Evolutionary conservation across 2,888 invertebrate species (phyloP), one percentile per base, ranked within the genome.

Genomic region (Noctua janthina): DNA sequence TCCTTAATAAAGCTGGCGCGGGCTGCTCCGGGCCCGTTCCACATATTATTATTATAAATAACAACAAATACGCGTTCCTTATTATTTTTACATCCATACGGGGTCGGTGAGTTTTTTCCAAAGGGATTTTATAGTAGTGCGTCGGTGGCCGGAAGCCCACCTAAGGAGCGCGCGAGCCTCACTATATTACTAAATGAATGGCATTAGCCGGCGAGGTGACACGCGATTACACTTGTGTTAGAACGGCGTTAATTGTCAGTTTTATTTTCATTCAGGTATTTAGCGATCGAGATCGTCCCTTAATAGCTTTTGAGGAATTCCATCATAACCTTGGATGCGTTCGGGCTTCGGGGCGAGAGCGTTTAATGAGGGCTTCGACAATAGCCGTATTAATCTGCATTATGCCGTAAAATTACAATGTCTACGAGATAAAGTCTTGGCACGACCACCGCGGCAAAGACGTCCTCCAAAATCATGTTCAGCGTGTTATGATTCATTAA

Each of bases 1-100:
- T 92, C 95, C 94, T 96, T 96, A 96, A 96, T 96, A 97, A 96
- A 94, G 95, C 94, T 94, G 94, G 94, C 92, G 92, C 92, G 92
- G 94, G 90, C 92, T 92, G 91, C 89, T 89, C 82, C 90, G 91
- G 91, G 91, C 92, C 91, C 92, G 93, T 92, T 94, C 93, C 94
- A 95, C 94, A 93, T 95, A 94, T 94, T 93, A 93, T 94, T 95
- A 94, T 94, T 95, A 94, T 95, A 94, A 94, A 94, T 93, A 95
- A 95, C 93, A 95, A 94, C 93, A 95, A 95, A 95, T 94, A 93
- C 93, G 91, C 91, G 91, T 92, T 92, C 88, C 92, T 92, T 94
- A 93, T 94, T 94, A 93, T 93, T 93, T 94, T 92, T 92, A 92
- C 91, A 92, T 93, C 90, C 90, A 90, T 92, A 88, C 84, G 86